Evolutionary conservation across 2,797 vertebrate genomes (phyloP), one percentile per base, ranked within the genome.

Genomic region (Numenius phaeopus): DNA sequence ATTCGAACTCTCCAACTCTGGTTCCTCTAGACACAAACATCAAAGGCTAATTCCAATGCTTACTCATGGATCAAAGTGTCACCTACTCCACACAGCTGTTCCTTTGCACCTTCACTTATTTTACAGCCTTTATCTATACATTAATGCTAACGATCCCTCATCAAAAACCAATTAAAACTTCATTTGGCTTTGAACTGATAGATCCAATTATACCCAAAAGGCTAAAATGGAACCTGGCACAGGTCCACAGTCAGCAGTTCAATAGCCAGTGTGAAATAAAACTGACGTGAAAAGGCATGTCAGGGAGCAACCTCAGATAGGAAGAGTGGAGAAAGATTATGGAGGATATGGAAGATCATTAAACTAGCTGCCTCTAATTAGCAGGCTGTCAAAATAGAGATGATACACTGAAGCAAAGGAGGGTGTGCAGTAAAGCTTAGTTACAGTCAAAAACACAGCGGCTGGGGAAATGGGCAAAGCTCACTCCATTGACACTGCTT

Each of bases 401-500:
- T 44, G 37, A 40, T 4, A 61, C 46, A 54, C 5, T 3, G 0
- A 15, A 21, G 37, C 21, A 52, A 61, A 78, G 34, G 20, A 83
- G 14, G 21, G 40, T 3, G 1, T 9, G 37, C 32, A 73, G n/a
- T 2, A 14, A 64, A 52, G 39, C 18, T 14, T 44, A 61, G 20
- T 55, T 50, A 59, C 39, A 64, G 59, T 58, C 21, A 44, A 46
- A 59, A 23, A 0, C 13, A 44, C 6, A 14, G 23, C 57, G 21
- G 32, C 2, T 34, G 17, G 29, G 59, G 54, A 54, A 67, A 27
- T 2, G 4, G 46, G 22, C 84, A 22, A 26, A 62, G 26, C 34
- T 61, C 2, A 0, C 32, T 44, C 26, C 57, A 16, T 3, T 8
- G 26, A n/a, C 14, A 3, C 34, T 12, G 30, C 34, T 32, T 21